Conservation (phyloP, 2,113 vertebrate species). For the Zeus faber region DNA sequence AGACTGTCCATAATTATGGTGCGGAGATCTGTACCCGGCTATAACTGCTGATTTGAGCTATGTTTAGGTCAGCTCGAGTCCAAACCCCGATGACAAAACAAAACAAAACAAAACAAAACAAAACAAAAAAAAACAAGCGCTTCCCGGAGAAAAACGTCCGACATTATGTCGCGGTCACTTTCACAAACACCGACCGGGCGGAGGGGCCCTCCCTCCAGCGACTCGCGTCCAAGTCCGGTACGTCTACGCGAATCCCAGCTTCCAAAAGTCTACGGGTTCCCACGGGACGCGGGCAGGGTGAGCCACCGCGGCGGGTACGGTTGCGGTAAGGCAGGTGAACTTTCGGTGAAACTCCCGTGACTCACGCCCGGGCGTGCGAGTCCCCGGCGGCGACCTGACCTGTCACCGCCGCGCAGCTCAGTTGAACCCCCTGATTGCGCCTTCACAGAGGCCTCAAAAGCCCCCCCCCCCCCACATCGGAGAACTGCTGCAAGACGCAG, state of each 20-base stretch:
- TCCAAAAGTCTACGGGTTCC: no score
- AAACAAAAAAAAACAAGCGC: not conserved
- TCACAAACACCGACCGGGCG: no score
- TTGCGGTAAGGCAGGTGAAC: not conserved
- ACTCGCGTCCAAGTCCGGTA: no score
- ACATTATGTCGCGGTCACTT: not conserved
- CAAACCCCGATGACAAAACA: constrained; percentile 17
- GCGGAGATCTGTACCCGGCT: constrained; percentile 41
- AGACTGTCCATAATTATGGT: constrained; percentile 67
- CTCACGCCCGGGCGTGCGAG: no score
- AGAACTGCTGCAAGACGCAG: constrained; percentile 47
- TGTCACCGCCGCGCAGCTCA: constrained; percentile 49
- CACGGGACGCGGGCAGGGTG: not conserved
- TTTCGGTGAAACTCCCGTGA: constrained; percentile 39
- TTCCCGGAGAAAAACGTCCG: not conserved
- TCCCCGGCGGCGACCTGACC: constrained; percentile 33
- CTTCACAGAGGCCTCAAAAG: constrained; percentile 44
- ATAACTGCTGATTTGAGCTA: constrained; percentile 37
- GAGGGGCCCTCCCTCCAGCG: no score
- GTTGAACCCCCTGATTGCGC: constrained; percentile 59
- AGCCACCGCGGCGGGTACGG: not conserved
- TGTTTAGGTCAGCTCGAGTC: constrained; percentile 33
- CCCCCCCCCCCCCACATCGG: constrained; percentile 34
- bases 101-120: constrained; percentile 13
- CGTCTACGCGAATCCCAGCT: no score